phyloP scores from a whole-genome alignment of 2,113 vertebrate species.

The Mystacornis crossleyi region DNA sequence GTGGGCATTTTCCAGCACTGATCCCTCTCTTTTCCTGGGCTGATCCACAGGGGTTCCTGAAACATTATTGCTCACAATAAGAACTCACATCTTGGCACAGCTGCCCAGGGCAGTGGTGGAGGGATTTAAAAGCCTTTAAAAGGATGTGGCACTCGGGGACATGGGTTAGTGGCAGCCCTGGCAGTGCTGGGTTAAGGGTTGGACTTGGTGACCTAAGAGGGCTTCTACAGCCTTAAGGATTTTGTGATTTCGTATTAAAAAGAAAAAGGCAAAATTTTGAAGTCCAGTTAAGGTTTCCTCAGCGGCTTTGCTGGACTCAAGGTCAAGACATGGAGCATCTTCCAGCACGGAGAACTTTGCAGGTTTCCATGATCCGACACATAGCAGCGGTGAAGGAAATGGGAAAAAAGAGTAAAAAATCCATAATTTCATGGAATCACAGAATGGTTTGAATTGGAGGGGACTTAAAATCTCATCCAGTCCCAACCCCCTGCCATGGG shows the following conservation, averaged over 20 bases:
- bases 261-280: neutral
- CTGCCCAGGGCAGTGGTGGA: neutral
- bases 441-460: neutral
- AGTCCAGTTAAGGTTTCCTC: neutral
- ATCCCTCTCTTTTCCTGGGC: neutral
- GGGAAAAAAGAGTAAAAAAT: neutral
- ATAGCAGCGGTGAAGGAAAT: neutral
- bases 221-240: neutral
- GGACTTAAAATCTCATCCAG: accelerated
- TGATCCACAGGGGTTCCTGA: neutral
- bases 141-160: neutral
- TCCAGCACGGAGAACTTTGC: accelerated
- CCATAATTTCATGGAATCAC: neutral
- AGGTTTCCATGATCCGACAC: neutral
- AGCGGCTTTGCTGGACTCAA: neutral
- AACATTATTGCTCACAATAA: neutral
- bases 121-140: neutral
- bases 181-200: neutral
- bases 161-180: neutral
- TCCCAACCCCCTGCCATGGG: neutral
- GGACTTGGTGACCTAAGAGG: neutral
- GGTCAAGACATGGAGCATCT: neutral
- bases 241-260: neutral
- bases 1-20: neutral
- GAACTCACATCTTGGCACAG: neutral